Conservation (phyloP, 2,888 invertebrate species). For the Xanthorhoe spadicearia region DNA sequence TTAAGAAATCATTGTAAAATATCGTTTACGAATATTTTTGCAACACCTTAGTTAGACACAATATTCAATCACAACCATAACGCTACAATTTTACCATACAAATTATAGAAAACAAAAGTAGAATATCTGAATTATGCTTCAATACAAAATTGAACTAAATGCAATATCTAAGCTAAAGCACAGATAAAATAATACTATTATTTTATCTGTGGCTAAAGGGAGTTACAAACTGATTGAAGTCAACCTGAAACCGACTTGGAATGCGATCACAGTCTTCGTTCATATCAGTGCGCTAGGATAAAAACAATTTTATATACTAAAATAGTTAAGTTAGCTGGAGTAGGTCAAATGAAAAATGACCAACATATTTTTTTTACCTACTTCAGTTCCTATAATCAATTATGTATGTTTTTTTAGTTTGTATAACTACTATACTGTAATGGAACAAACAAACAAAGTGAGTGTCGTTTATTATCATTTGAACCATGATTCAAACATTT, state of each 20-base stretch:
- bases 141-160: slow-evolving; percentile 22
- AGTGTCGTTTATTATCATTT: background rate
- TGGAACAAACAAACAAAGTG: background rate
- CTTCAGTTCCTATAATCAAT: background rate
- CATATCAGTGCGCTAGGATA: background rate
- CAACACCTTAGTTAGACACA: background rate
- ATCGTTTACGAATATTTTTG: background rate
- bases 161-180: slow-evolving; percentile 27
- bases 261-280: slow-evolving; percentile 11
- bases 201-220: too few species aligned
- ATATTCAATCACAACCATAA: background rate
- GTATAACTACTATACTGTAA: background rate
- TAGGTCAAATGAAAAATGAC: too few species aligned
- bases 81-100: background rate
- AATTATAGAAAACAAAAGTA: too few species aligned
- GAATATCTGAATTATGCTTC: background rate
- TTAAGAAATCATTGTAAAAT: background rate
- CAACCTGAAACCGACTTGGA: slow-evolving; percentile 11
- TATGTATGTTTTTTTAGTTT: background rate
- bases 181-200: too few species aligned
- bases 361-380: background rate
- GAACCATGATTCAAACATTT: background rate
- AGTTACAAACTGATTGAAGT: slow-evolving; percentile 2
- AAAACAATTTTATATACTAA: too few species aligned
- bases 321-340: background rate